phyloP scores from a whole-genome alignment of 2,888 invertebrate species.

The Tortricodes alternella region DNA sequence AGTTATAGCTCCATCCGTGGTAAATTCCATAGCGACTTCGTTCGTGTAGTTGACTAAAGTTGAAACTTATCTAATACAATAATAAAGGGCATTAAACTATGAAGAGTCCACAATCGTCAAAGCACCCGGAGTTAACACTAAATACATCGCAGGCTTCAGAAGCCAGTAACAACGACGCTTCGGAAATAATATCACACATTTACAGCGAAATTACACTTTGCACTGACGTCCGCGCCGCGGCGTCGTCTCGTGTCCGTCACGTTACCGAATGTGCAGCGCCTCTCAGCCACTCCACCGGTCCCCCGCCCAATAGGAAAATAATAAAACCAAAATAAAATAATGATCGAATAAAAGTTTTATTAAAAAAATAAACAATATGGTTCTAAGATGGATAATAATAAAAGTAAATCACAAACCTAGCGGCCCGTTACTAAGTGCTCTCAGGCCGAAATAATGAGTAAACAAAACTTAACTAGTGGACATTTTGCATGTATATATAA shows the following conservation, averaged over 20 bases:
- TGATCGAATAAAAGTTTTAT: slow-evolving; percentile 64
- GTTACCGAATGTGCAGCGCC: slow-evolving; percentile 75
- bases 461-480: slow-evolving; percentile 22
- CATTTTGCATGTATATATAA: slow-evolving; percentile 11
- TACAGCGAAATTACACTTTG: slow-evolving; percentile 74
- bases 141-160: slow-evolving; percentile 79
- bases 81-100: slow-evolving; percentile 69
- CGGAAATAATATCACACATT: slow-evolving; percentile 81
- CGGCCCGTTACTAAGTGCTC: not conserved
- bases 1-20: no score
- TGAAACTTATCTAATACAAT: slow-evolving; percentile 70
- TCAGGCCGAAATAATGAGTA: slow-evolving; percentile 1
- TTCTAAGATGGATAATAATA: slow-evolving; percentile 54
- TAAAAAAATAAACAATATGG: slow-evolving; percentile 57
- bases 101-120: slow-evolving; percentile 80
- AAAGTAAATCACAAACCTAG: slow-evolving; percentile 42
- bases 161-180: slow-evolving; percentile 75
- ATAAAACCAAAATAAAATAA: slow-evolving; percentile 52
- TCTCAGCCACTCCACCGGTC: slow-evolving; percentile 72
- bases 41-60: slow-evolving; percentile 53
- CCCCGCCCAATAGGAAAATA: slow-evolving; percentile 63
- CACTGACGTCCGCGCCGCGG: slow-evolving; percentile 55
- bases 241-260: slow-evolving; percentile 31
- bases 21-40: no score
- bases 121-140: slow-evolving; percentile 81